Conservation (phyloP, 1,140 invertebrate species). For the Panagrolaimus sp. region DNA sequence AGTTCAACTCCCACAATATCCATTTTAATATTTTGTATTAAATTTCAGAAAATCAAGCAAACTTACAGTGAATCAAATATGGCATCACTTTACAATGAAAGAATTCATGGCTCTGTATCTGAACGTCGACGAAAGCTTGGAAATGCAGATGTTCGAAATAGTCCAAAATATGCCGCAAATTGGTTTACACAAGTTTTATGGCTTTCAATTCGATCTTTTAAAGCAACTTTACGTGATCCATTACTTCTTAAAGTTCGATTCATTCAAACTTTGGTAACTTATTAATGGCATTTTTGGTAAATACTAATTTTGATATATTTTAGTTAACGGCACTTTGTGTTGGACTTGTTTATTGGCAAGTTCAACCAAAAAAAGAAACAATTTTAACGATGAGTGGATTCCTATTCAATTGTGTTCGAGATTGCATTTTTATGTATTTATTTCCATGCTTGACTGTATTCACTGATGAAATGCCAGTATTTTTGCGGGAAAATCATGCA, state of each 20-base stretch:
- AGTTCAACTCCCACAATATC: too few relatives aligned
- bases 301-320: neutral
- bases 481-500: neutral
- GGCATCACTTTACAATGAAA: neutral
- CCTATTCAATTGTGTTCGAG: neutral
- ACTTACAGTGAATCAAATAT: neutral
- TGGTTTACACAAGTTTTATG: neutral
- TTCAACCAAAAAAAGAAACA: neutral
- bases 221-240: constrained; percentile 5
- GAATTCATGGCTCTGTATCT: neutral
- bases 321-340: neutral
- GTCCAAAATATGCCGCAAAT: neutral
- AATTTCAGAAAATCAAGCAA: neutral
- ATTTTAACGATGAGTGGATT: neutral
- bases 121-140: neutral
- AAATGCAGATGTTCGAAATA: constrained; percentile 2
- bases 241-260: constrained; percentile 5
- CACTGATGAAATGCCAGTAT: constrained; percentile 13
- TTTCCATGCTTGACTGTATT: constrained; percentile 15
- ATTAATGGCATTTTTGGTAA: neutral
- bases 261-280: neutral
- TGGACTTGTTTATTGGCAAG: neutral
- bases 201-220: neutral
- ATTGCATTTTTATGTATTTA: constrained; percentile 3
- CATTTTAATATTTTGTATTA: too few relatives aligned